phyloP scores from a whole-genome alignment of 2,113 vertebrate genomes.

The Cheirogaleus medius region DNA sequence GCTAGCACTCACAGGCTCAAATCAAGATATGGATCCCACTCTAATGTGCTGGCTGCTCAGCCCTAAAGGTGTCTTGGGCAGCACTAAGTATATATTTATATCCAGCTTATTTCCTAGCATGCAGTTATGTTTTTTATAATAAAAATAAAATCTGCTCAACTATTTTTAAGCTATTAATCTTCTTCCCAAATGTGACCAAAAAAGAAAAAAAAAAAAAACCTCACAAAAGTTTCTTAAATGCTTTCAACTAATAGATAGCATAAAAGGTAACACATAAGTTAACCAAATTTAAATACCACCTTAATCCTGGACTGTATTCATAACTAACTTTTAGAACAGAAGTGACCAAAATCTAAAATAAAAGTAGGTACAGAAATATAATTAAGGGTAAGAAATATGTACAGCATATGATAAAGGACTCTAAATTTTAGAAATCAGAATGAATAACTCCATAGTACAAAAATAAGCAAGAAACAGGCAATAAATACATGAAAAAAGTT shows the following conservation, averaged over 20 bases:
- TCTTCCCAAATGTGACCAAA: not conserved
- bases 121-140: not conserved
- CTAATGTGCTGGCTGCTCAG: not conserved
- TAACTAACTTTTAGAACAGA: conserved; percentile 16
- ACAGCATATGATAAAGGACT: not conserved
- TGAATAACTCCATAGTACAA: not conserved
- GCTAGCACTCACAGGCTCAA: not conserved
- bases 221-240: not conserved
- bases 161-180: not conserved
- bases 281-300: conserved; percentile 14
- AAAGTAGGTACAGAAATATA: conserved; percentile 10
- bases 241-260: not conserved
- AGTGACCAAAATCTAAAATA: not conserved
- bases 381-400: not conserved
- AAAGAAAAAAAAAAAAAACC: not conserved
- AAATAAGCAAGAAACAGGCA: not conserved
- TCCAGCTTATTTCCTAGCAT: not conserved
- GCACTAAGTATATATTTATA: not conserved
- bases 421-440: not conserved
- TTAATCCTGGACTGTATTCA: not conserved
- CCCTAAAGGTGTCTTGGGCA: not conserved
- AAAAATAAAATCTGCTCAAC: not conserved
- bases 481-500: not conserved
- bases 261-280: not conserved
- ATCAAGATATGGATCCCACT: not conserved